These are phyloP conservation scores for Conchocele bisecta DNA, from an alignment of 2,888 invertebrate species.

Conservation along the genomic window DNA sequence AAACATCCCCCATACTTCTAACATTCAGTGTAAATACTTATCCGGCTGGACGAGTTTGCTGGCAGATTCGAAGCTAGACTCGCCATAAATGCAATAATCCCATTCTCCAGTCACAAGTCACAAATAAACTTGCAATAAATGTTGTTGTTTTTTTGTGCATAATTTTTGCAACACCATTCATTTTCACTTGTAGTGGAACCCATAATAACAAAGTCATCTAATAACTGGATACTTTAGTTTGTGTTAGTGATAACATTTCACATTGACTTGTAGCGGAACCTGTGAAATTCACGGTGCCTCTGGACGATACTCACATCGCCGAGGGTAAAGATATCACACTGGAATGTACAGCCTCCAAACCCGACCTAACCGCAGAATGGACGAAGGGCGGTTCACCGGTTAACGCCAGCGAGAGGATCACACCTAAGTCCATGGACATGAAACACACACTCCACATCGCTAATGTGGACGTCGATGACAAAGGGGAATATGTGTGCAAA, in stretches of 20 bases:
- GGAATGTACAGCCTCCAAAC: slow-evolving; percentile 77
- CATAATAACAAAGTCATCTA: not conserved
- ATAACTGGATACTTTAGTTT: not conserved
- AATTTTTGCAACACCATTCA: not conserved
- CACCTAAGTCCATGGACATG: slow-evolving; percentile 88
- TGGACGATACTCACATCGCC: slow-evolving; percentile 69
- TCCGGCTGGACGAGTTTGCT: no score
- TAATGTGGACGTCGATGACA: slow-evolving; percentile 79
- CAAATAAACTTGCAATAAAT: no score
- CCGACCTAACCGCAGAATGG: slow-evolving; percentile 77
- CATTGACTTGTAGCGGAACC: slow-evolving; percentile 68
- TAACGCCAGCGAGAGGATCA: slow-evolving; percentile 91
- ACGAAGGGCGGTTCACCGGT: slow-evolving; percentile 86
- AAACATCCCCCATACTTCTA: no score
- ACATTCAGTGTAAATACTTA: no score
- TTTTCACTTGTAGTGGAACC: not conserved
- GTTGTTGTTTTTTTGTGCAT: not conserved
- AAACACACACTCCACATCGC: slow-evolving; percentile 74
- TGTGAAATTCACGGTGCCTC: slow-evolving; percentile 72
- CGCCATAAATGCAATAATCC: no score
- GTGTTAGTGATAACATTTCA: not conserved
- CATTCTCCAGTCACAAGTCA: no score
- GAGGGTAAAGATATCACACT: slow-evolving; percentile 76
- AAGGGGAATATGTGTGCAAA: slow-evolving; percentile 93
- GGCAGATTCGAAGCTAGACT: no score